A percentile compares a stretch with the other conserved stretches of the same genome.
phyloP scores from a whole-genome alignment of 2,888 invertebrate species.

The Clepsis dumicolana region DNA sequence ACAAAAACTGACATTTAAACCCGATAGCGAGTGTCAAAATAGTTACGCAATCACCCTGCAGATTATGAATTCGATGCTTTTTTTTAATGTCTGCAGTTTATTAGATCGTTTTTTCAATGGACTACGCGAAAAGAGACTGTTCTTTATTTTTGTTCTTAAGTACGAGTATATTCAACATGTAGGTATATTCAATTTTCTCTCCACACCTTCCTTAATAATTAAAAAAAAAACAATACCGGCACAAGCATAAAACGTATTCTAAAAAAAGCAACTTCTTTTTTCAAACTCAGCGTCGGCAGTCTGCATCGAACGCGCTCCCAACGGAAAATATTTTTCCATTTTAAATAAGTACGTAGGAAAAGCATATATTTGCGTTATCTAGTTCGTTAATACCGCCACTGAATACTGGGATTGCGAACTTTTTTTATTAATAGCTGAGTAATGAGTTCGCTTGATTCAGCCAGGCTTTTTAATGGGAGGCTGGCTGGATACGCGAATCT shows the following conservation, averaged over 20 bases:
- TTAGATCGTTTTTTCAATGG: too few relatives aligned
- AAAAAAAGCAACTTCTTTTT: background rate
- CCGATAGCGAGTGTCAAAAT: too few relatives aligned
- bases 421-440: slow-evolving; percentile 75
- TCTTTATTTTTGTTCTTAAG: too few relatives aligned
- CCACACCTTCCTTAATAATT: background rate
- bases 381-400: slow-evolving; percentile 81
- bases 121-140: too few relatives aligned
- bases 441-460: slow-evolving; percentile 65
- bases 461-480: slow-evolving; percentile 37
- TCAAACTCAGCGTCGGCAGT: slow-evolving; percentile 41
- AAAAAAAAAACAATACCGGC: slow-evolving; percentile 1
- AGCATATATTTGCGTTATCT: slow-evolving; percentile 83
- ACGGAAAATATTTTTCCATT: slow-evolving; percentile 84
- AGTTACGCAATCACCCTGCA: too few relatives aligned
- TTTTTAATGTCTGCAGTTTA: too few relatives aligned
- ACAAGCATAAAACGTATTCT: background rate
- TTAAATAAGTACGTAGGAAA: slow-evolving; percentile 77
- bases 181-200: background rate
- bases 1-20: too few relatives aligned
- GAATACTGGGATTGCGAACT: slow-evolving; percentile 68
- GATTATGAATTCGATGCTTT: too few relatives aligned
- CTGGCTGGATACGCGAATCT: slow-evolving; percentile 43
- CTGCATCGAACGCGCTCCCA: slow-evolving; percentile 53
- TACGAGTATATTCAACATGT: too few relatives aligned